Conservation (phyloP, 2,888 invertebrate species). For the Unio pictorum region DNA sequence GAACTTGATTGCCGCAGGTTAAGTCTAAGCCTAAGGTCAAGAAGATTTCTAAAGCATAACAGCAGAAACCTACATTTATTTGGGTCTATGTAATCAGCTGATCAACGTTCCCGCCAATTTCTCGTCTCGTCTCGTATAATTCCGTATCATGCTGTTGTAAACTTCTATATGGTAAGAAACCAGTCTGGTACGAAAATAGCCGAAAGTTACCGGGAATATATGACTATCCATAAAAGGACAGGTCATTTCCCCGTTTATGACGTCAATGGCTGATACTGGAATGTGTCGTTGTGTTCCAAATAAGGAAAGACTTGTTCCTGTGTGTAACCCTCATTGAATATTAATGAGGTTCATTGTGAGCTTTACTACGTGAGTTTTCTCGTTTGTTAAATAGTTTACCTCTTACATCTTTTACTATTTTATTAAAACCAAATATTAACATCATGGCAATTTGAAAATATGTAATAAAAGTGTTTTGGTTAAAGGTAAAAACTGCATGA, state of each 20-base stretch:
- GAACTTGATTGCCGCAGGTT: no score
- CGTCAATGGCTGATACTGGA: constrained; percentile 34
- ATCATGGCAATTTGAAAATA: no score
- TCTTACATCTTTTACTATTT: no score
- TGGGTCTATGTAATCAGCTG: no score
- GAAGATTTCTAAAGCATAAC: no score
- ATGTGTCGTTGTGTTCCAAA: constrained; percentile 58
- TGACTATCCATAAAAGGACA: constrained; percentile 45
- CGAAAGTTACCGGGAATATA: constrained; percentile 29
- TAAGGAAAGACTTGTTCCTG: constrained; percentile 57
- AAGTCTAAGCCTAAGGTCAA: no score
- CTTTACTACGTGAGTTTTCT: constrained; percentile 46
- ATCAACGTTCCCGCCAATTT: no score
- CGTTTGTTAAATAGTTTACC: constrained; percentile 1
- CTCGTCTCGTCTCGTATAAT: background rate
- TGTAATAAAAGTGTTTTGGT: no score
- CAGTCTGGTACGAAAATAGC: constrained; percentile 29
- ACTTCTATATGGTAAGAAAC: constrained; percentile 27
- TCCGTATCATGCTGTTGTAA: constrained; percentile 9
- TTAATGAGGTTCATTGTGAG: constrained; percentile 16
- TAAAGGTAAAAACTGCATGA: no score
- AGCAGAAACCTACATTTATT: no score
- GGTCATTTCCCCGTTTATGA: constrained; percentile 31
- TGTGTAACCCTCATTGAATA: constrained; percentile 22
- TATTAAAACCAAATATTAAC: no score